Base-by-base conservation (phyloP, 2,888 invertebrate species). In the Apotomis capreana region DNA sequence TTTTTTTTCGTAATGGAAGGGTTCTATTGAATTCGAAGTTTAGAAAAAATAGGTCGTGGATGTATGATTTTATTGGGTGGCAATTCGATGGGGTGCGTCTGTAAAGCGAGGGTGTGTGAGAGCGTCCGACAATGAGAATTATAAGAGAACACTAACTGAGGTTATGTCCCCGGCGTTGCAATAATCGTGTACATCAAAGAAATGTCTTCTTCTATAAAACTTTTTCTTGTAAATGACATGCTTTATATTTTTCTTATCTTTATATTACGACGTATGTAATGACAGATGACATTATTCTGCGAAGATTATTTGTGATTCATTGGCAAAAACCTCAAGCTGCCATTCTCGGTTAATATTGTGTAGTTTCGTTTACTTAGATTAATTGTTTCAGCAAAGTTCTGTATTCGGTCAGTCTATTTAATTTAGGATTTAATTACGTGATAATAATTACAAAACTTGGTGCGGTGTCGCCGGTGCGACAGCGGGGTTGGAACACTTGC, bases 21-120 rank as follows among this genome's bases (percentile, higher is more conserved):
- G 84, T 79, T 72, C 81, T 65, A 79, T 84, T 80, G 77, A 79
- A 80, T 77, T 76, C 74, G 61, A 69, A 74, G 74, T 76, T 78
- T 63, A 64, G 26, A 77, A 78, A 65, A 84, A 82, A 80, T 78
- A 78, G 78, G 76, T 76, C 71, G 71, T 74, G 78, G 77, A 76
- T 78, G 75, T 75, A 71, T 58, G 68, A 79, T 80, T 83, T 82
- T 81, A 83, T 82, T 82, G 81, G 79, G 83, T 84, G 83, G 81
- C 81, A 81, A 84, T 84, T 79, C 75, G 75, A 76, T 40, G 76
- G 78, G 77, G 71, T 75, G 68, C 68, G n/a, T 49, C 9, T 37
- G 12, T 15, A 70, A 44, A 58, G 71, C 69, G 76, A 78, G 74
- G 71, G 75, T 71, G 73, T 71, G 36, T 64, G 10, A 54, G 60